phyloP scores from a whole-genome alignment of 2,888 invertebrate species.

The Agonopterix alstromeriana region DNA sequence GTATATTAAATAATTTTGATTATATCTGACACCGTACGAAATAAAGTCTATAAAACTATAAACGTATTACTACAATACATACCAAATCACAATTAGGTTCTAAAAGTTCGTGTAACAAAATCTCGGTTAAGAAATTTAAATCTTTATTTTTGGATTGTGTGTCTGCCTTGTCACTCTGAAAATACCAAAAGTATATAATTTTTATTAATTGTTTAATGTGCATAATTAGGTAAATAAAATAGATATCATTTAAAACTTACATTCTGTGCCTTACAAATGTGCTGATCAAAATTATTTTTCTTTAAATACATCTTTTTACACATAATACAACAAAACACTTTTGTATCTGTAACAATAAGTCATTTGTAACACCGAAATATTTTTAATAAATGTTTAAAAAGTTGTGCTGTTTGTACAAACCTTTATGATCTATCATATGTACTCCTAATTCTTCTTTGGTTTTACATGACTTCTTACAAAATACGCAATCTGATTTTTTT shows the following conservation, averaged over 20 bases:
- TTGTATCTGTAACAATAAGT: constrained; percentile 41
- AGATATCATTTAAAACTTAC: no score
- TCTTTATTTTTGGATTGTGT: constrained; percentile 15
- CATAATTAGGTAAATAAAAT: no score
- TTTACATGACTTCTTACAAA: constrained; percentile 46
- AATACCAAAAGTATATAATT: background rate
- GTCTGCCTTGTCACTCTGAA: constrained; percentile 8
- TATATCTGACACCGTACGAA: background rate
- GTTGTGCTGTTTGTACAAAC: constrained; percentile 20
- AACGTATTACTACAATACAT: constrained; percentile 5
- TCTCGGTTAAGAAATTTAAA: constrained; percentile 29
- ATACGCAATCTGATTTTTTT: constrained; percentile 39
- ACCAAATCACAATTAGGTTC: constrained; percentile 36
- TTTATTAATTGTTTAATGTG: no score
- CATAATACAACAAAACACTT: constrained; percentile 41
- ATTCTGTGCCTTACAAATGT: constrained; percentile 29
- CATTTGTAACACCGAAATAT: background rate
- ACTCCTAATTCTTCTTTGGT: constrained; percentile 47
- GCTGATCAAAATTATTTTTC: constrained; percentile 37
- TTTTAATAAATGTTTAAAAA: background rate
- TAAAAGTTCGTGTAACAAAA: constrained; percentile 37
- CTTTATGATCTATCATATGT: constrained; percentile 50
- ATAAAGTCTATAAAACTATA: background rate
- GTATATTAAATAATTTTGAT: no score
- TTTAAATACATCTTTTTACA: constrained; percentile 60